Conservation (phyloP, 2,888 invertebrate genomes). For the Mayetiola destructor region DNA sequence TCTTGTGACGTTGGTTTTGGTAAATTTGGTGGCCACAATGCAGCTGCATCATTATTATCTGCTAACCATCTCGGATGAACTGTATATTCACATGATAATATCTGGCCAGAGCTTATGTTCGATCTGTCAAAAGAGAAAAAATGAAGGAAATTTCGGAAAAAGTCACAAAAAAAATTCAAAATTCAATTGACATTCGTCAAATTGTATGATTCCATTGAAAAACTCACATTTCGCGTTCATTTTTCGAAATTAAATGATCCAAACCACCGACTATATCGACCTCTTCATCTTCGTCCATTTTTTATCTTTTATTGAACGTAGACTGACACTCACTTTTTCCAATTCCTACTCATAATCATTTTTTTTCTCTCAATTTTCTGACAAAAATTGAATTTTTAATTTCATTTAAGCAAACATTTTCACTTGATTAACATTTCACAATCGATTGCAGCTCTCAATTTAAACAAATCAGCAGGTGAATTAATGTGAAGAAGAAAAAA, state of each 20-base stretch:
- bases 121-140: too few species aligned
- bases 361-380: neutral
- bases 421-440: neutral
- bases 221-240: slow-evolving; percentile 45
- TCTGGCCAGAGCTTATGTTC: slow-evolving; percentile 33
- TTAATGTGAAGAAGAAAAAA: neutral
- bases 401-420: neutral
- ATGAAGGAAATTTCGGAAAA: slow-evolving; percentile 5
- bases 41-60: slow-evolving; percentile 34
- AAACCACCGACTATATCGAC: slow-evolving; percentile 59
- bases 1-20: slow-evolving; percentile 18
- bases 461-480: neutral
- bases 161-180: slow-evolving; percentile 13
- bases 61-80: slow-evolving; percentile 49
- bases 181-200: neutral
- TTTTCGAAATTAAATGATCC: slow-evolving; percentile 46
- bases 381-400: neutral
- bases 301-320: too few species aligned
- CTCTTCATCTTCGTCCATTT: slow-evolving; percentile 58
- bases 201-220: neutral
- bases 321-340: too few species aligned
- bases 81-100: slow-evolving; percentile 40
- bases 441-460: neutral
- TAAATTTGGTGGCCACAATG: slow-evolving; percentile 21
- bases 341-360: neutral